phyloP scores from a whole-genome alignment of 2,888 invertebrate genomes.

The Schizotus pectinicornis region DNA sequence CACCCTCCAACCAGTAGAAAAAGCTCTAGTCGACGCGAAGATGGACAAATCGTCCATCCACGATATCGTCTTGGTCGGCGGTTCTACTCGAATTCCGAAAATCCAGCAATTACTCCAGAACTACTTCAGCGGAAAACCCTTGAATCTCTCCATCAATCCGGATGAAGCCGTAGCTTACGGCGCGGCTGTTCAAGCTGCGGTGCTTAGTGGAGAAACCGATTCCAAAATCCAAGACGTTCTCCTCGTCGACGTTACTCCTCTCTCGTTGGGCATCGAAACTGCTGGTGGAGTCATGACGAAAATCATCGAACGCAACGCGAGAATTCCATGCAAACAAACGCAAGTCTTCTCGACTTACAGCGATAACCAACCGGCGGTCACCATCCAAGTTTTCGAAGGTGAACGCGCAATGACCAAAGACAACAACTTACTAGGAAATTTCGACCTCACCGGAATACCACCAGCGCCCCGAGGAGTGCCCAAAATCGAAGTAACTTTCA shows the following conservation, averaged over 20 bases:
- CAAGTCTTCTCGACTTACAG: constrained; percentile 57
- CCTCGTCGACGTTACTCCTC: constrained; percentile 70
- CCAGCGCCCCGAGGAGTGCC: constrained; percentile 74
- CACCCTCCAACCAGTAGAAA: constrained; percentile 1
- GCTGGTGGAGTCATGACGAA: constrained; percentile 72
- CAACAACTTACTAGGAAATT: too few species aligned
- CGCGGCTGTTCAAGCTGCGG: constrained; percentile 54
- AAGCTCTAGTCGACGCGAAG: constrained; percentile 67
- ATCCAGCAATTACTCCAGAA: constrained; percentile 76
- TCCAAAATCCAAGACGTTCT: constrained; percentile 76
- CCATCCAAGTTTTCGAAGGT: constrained; percentile 66
- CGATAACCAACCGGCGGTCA: too few species aligned
- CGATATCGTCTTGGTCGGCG: constrained; percentile 83
- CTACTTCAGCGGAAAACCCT: constrained; percentile 69
- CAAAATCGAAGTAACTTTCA: constrained; percentile 65
- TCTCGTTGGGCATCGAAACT: constrained; percentile 41
- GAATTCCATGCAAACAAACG: constrained; percentile 63
- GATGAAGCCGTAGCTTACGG: constrained; percentile 57
- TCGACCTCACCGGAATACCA: constrained; percentile 67
- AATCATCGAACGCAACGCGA: constrained; percentile 63
- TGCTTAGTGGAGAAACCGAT: constrained; percentile 61
- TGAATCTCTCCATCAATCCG: constrained; percentile 55
- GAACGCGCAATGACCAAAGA: too few species aligned
- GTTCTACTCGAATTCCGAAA: constrained; percentile 81
- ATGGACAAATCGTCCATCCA: constrained; percentile 77